Conservation (phyloP, 2,888 invertebrate genomes). For the Cephus spinipes region DNA sequence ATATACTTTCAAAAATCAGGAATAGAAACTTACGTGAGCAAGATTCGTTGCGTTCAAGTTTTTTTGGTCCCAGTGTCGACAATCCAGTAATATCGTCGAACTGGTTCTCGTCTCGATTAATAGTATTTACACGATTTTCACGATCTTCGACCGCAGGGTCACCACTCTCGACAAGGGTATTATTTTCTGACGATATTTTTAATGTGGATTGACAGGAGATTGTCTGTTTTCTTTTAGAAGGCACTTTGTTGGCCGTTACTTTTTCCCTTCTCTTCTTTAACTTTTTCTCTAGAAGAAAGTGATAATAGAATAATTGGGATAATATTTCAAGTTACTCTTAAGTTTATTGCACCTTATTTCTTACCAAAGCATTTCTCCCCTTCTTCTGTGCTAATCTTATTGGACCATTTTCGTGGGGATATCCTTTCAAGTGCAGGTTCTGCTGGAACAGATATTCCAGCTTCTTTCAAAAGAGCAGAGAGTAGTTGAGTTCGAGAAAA, state of each 20-base stretch:
- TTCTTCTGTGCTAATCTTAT: conserved; percentile 60
- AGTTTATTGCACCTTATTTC: neutral
- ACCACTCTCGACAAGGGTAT: conserved; percentile 35
- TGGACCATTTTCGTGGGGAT: conserved; percentile 63
- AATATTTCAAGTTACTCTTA: neutral
- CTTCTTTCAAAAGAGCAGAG: conserved; percentile 58
- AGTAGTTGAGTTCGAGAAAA: conserved; percentile 60
- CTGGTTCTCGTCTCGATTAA: conserved; percentile 37
- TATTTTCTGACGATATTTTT: conserved; percentile 36
- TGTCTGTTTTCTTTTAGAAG: conserved; percentile 49
- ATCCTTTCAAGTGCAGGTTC: conserved; percentile 64
- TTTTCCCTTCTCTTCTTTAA: conserved; percentile 51
- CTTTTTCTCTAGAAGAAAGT: conserved; percentile 44
- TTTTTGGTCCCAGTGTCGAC: neutral
- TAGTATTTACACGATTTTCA: conserved; percentile 57
- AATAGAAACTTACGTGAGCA: neutral
- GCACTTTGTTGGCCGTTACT: conserved; percentile 45
- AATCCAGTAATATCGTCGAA: neutral
- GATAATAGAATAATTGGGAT: conserved; percentile 6
- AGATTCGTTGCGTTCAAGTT: neutral
- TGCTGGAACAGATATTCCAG: conserved; percentile 61
- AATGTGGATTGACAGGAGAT: conserved; percentile 30
- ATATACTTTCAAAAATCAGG: neutral
- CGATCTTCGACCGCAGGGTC: conserved; percentile 56
- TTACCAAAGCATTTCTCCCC: conserved; percentile 49